Base-by-base conservation (phyloP, 2,888 invertebrate genomes). In the Myathropa florea region DNA sequence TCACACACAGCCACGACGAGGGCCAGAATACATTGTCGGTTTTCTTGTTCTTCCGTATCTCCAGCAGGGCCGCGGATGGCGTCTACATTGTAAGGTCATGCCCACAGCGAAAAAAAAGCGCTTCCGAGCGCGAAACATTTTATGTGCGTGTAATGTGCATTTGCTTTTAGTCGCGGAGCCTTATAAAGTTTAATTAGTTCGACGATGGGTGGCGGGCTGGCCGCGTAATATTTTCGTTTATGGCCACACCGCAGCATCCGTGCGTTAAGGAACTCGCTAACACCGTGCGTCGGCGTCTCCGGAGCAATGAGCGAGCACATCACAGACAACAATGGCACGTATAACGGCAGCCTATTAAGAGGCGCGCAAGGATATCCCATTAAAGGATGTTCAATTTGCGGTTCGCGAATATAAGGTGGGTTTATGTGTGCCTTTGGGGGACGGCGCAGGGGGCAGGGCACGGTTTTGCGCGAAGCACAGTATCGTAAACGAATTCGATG, bases 111-210 rank as follows among this genome's bases (percentile, higher is more conserved):
- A 14, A 59, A 59, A 59, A 71, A 57, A 55, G 18, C 46, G 46
- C 18, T 18, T 46, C 46, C 24, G 59, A 72, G 28, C 55, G 57
- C 21, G 28, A 30, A 61, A 30, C 59, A 85, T 81, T 84, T 84
- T 75, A 85, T 77, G 70, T 79, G 83, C 79, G 79, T 87, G 79
- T 87, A 76, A 87, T 80, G 63, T 80, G 71, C 79, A 76, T 83
- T 87, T 80, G 87, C 87, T 87, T 87, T 87, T 87, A 87, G 76
- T 76, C 75, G 80, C 75, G 61, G 71, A 83, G 57, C 79, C 72
- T 79, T 83, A 80, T 87, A 83, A 83, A 87, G 83, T 87, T 83
- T 83, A 87, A 83, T 83, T 87, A 87, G 83, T 80, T 82, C 83
- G 70, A 80, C 61, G 55, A 75, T 61, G 26, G 63, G 21, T 46